Conservation (phyloP, 1,140 invertebrate genomes). For the Pseudomyrmex flavicornis region DNA sequence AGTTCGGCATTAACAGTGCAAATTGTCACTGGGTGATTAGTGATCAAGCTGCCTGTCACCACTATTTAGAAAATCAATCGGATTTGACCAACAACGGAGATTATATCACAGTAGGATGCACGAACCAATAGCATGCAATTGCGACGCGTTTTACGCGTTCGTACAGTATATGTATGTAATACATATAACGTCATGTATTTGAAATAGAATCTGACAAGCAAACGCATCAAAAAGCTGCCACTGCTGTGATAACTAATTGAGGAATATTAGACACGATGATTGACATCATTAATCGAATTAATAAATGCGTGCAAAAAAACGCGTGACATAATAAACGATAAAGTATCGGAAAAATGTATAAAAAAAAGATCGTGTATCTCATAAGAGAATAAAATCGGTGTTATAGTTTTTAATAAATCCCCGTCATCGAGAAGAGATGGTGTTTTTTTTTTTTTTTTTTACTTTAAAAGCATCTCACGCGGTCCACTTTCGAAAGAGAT, state of each 20-base stretch:
- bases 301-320: slow-evolving; percentile 1
- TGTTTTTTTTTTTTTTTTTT: not conserved
- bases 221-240: not conserved
- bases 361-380: not conserved
- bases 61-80: slow-evolving; percentile 48
- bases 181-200: not conserved
- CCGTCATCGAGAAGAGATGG: too few species aligned
- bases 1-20: slow-evolving; percentile 8
- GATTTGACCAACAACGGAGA: slow-evolving; percentile 34
- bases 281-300: slow-evolving; percentile 8
- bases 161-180: not conserved
- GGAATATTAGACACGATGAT: not conserved
- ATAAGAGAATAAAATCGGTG: not conserved
- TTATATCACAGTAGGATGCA: slow-evolving; percentile 22
- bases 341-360: not conserved
- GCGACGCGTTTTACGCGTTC: not conserved
- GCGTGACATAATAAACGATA: slow-evolving; percentile 7
- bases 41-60: slow-evolving; percentile 1
- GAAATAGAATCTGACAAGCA: slow-evolving; percentile 28
- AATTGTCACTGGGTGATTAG: not conserved
- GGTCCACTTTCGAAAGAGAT: not conserved
- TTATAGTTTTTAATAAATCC: not conserved
- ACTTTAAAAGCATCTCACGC: slow-evolving; percentile 20
- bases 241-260: slow-evolving; percentile 21
- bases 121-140: slow-evolving; percentile 22